Base-by-base conservation (phyloP, 2,888 invertebrate species). In the Creontiades dilutus region DNA sequence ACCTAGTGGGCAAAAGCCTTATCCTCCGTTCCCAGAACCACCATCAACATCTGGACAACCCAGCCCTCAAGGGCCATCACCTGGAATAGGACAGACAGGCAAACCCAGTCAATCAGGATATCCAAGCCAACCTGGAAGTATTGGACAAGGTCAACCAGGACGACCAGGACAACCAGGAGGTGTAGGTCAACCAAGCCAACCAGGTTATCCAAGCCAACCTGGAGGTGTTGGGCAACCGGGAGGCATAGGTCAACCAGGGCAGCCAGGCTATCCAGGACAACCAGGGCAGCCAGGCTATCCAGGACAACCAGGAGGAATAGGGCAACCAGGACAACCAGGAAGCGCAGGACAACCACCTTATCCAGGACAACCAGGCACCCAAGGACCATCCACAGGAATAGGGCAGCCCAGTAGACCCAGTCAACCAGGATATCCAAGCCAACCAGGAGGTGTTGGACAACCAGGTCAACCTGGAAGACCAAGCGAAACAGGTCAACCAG, bases 81-180 rank as follows among this genome's bases (percentile, higher is more conserved):
- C 75, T 48, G 57, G 48, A 0, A 90, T 89, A 78, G 61, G 86
- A 47, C 68, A 52, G 61, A 46, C 90, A 12, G 89, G 89, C 16
- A 46, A 61, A 76, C 91, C 91, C 28, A 90, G 91, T 7, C 90
- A 91, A 16, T 91, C 91, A 46, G 91, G 91, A 46, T 52, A 27
- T 91, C 92, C 88, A 46, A 80, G 80, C 1, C 47, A 68, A 92
- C 94, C 92, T 94, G 92, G 92, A 94, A 16, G 28, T 19, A 91
- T 92, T 81, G 91, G 90, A 1, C 37, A 90, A 16, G 91, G 90
- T 0, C 37, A 90, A 16, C 92, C 91, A 28, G 90, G 90, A 19
- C 90, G 89, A 9, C 92, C 91, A 14, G 91, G 90, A 16, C 86
- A 91, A 90, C 90, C 92, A 91, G 87, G 91, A 75, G 68, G 90